phyloP scores from a whole-genome alignment of 2,113 vertebrate genomes.

The Turnix velox region DNA sequence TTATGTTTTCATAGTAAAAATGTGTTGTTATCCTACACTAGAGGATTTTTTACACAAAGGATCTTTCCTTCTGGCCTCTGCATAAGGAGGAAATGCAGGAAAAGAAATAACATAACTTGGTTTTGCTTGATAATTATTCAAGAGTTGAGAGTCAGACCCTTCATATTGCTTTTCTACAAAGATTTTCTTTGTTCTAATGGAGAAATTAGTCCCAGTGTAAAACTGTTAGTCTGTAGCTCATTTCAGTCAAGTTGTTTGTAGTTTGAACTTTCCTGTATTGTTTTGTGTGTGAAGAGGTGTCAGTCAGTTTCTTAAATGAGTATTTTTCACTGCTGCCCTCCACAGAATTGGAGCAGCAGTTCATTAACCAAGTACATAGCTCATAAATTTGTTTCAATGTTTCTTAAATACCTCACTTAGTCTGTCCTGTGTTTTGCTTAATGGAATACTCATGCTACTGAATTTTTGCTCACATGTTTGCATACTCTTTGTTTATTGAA shows the following conservation, averaged over 20 bases:
- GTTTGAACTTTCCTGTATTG: not conserved
- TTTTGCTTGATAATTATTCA: not conserved
- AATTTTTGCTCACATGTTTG: not conserved
- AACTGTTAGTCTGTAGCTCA: not conserved
- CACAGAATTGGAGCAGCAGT: not conserved
- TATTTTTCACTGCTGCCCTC: not conserved
- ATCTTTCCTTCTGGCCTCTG: not conserved
- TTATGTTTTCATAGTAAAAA: not conserved
- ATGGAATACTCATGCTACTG: not conserved
- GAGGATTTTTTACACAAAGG: not conserved
- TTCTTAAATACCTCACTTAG: not conserved
- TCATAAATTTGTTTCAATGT: not conserved
- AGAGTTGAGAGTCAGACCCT: not conserved
- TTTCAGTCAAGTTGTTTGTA: not conserved
- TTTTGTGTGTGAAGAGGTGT: not conserved
- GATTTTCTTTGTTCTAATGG: not conserved
- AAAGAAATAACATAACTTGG: not conserved
- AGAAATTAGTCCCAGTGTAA: not conserved
- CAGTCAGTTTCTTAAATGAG: not conserved
- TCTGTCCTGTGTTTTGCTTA: not conserved
- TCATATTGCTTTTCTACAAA: not conserved
- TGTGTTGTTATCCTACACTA: not conserved
- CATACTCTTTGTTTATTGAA: not conserved
- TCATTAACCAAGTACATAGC: not conserved
- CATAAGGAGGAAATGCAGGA: not conserved